Evolutionary conservation across 2,113 vertebrate species (phyloP), one percentile per base, ranked within the genome.

Genomic region (Lamprologus ornatipinnis): DNA sequence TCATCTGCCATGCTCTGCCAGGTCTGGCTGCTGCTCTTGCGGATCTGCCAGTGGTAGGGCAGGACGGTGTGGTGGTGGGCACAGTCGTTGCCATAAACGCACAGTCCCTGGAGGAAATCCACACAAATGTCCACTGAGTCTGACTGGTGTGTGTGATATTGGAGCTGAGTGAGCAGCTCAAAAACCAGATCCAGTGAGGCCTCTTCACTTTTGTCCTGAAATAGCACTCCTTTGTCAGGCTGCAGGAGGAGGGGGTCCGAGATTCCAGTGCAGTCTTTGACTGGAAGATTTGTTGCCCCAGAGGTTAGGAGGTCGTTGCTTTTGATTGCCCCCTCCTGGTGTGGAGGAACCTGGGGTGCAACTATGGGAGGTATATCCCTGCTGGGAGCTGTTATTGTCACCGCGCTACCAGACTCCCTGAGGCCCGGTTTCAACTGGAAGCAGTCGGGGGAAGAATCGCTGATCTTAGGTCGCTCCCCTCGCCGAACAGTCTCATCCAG

Each of bases 31-130:
- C 96, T 94, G 89, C 96, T 97, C 91, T 97, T 97, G 95, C 96
- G 97, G 95, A 99, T 97, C 92, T 99, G 99, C 99, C 99, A 99
- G 92, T 99, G 98, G 89, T 98, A 99, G 2, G 99, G 98, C 84
- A 99, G 93, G 51, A 99, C 97, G 0, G 98, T 99, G 96, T 99
- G 99, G 93, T 99, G 99, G 70, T 97, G 97, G 94, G 97, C 96
- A 89, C 98, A 99, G 88, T 99, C 98, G 3, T 93, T 98, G 87
- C 99, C 98, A 70, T 98, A 99, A 89, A 97, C 94, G 87, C 99
- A 99, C 68, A 93, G 95, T 51, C 98, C 98, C 90, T 98, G 97
- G 75, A 99, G 97, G 93, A 99, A 99, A 95, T 99, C 97, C 96
- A 98, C 98, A 93, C 98, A 99, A 87, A 99, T 97, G 91, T 98